These are phyloP conservation scores for Condylostylus longicornis DNA, from an alignment of 1,140 invertebrate genomes.

Conservation along the genomic window DNA sequence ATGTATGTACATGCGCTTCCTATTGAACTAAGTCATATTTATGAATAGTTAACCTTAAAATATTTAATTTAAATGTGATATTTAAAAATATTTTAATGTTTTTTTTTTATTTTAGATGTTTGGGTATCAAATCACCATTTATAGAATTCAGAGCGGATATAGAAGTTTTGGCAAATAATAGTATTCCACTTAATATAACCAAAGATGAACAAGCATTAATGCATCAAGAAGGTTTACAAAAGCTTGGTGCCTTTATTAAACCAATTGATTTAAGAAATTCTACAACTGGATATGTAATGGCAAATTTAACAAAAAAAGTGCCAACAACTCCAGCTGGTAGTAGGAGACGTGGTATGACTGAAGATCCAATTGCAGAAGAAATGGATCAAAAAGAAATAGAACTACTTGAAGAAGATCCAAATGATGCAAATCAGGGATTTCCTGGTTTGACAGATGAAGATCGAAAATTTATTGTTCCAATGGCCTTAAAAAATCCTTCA, in stretches of 20 bases:
- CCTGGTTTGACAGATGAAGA: slow-evolving; percentile 26
- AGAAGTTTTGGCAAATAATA: slow-evolving; percentile 26
- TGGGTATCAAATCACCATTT: slow-evolving; percentile 28
- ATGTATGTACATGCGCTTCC: too few species aligned
- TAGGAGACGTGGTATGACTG: slow-evolving; percentile 15
- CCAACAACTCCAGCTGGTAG: slow-evolving; percentile 7
- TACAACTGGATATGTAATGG: slow-evolving; percentile 23
- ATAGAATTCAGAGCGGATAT: slow-evolving; percentile 25
- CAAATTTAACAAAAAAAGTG: slow-evolving; percentile 22
- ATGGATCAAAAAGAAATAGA: slow-evolving; percentile 30
- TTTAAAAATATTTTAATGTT: slow-evolving; percentile 4
- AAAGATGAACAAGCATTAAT: slow-evolving; percentile 27
- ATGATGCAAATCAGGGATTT: slow-evolving; percentile 24
- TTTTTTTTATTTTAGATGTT: slow-evolving; percentile 15
- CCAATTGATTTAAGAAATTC: slow-evolving; percentile 26
- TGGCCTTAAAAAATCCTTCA: slow-evolving; percentile 27
- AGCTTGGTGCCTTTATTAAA: slow-evolving; percentile 28
- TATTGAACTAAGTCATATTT: too few species aligned
- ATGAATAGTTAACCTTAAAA: too few species aligned
- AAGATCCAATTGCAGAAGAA: slow-evolving; percentile 22
- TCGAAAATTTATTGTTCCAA: slow-evolving; percentile 29
- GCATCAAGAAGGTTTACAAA: slow-evolving; percentile 26
- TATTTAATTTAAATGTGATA: not conserved
- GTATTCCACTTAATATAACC: slow-evolving; percentile 25
- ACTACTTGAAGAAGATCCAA: slow-evolving; percentile 23